Conservation (phyloP, 2,888 invertebrate genomes). For the Brachylomia viminalis region DNA sequence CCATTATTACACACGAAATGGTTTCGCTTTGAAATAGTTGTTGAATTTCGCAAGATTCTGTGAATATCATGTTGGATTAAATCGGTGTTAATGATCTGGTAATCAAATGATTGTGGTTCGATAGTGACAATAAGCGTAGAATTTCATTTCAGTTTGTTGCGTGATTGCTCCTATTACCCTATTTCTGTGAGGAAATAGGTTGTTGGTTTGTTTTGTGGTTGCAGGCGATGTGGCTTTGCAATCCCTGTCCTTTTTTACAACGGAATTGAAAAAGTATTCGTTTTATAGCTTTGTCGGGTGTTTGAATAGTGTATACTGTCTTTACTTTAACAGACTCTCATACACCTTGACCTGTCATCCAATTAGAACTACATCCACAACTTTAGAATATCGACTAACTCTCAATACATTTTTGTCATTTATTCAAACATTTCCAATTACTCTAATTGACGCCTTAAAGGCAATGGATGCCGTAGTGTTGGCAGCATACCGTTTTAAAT, state of each 20-base stretch:
- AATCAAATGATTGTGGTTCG: conserved; percentile 50
- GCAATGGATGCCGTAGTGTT: conserved; percentile 37
- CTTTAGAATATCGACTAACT: conserved; percentile 2
- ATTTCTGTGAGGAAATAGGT: conserved; percentile 15
- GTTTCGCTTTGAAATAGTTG: conserved; percentile 49
- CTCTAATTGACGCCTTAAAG: conserved; percentile 46
- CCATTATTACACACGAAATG: conserved; percentile 50
- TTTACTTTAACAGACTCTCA: not conserved
- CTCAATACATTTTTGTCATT: conserved; percentile 14
- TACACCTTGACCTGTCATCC: conserved; percentile 1
- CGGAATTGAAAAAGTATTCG: not conserved
- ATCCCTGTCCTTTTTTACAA: not conserved
- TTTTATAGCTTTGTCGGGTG: not conserved
- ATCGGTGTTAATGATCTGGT: conserved; percentile 56
- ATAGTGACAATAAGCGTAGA: conserved; percentile 50
- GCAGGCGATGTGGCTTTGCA: not conserved
- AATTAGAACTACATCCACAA: conserved; percentile 9
- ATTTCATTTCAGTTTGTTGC: conserved; percentile 51
- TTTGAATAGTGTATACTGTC: not conserved
- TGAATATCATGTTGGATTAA: conserved; percentile 51
- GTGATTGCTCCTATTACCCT: conserved; percentile 16
- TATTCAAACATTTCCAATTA: conserved; percentile 39
- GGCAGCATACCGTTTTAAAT: conserved; percentile 40
- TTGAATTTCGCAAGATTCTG: conserved; percentile 49
- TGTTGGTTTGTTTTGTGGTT: conserved; percentile 7